Base-by-base conservation (phyloP, 2,797 vertebrate genomes). In the Eulemur mongoz region DNA sequence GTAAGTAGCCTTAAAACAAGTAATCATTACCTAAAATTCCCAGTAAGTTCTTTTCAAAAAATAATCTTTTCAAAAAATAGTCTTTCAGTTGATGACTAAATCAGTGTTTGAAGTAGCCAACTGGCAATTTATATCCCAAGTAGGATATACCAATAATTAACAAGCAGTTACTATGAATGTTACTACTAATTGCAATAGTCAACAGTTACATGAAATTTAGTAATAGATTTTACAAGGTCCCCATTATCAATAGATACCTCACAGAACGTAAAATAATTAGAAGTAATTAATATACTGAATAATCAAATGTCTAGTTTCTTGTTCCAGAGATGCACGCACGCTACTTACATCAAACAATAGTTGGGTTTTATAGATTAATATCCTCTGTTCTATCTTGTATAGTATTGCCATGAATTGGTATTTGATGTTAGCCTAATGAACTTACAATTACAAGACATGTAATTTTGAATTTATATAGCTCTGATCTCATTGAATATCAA, bases 251-350 rank as follows among this genome's bases (percentile, higher is more conserved):
- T 61, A 48, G 43, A 73, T 59, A 43, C 30, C 30, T 79, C 45
- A 69, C 22, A 70, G 2, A 83, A 61, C 1, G 59, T 91, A 95
- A 63, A 87, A 80, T 72, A 90, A 38, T 69, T 89, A 48, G 3
- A 85, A 94, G 32, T 70, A 73, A 30, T 35, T 73, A 63, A 85
- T 75, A 86, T 9, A 75, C 30, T 89, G 63, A 23, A 35, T 89
- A 45, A 63, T 89, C 32, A 88, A 70, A 90, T 87, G 18, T 52
- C n/a, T 89, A 52, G 90, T 70, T 96, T 84, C 2, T 82, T 81
- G 43, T 89, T 91, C 45, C 17, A 61, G 4, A 83, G 38, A 70
- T 35, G 5, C 4, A 63, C 48, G 23, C 20, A 82, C 61, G 18
- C 10, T 75, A 59, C 12, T 73, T 91, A 13, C 7, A 63, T 85